A percentile compares a stretch with the other conserved stretches of the same genome.
phyloP scores from a whole-genome alignment of 2,888 invertebrate species.

The Lepeophtheirus nordmannii region DNA sequence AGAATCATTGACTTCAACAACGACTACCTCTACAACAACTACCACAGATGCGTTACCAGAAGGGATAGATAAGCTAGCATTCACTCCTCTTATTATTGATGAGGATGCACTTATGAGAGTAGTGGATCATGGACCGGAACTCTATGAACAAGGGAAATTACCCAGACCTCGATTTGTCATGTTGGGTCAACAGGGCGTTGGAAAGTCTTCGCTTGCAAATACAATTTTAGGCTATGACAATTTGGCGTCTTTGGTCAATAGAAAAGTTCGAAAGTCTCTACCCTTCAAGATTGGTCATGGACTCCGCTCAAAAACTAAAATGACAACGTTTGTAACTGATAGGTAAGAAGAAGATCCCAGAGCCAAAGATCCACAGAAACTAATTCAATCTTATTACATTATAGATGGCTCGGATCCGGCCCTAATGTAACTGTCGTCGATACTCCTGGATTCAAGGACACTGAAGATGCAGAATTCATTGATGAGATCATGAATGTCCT shows the following conservation, averaged over 20 bases:
- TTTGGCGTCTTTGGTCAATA: neutral
- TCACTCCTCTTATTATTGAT: slow-evolving; percentile 14
- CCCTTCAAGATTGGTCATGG: slow-evolving; percentile 23
- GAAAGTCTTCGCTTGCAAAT: slow-evolving; percentile 23
- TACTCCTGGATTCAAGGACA: slow-evolving; percentile 22
- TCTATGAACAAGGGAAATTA: slow-evolving; percentile 4
- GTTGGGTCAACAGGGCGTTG: slow-evolving; percentile 23
- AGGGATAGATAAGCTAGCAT: neutral
- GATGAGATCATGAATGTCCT: slow-evolving; percentile 24
- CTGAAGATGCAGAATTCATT: slow-evolving; percentile 20
- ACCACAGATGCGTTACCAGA: no score
- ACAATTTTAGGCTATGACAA: slow-evolving; percentile 21
- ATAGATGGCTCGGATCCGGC: slow-evolving; percentile 2
- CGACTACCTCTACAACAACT: no score
- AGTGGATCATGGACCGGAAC: neutral
- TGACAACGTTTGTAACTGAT: slow-evolving; percentile 19
- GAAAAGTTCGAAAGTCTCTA: slow-evolving; percentile 2
- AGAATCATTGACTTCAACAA: no score
- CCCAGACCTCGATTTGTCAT: slow-evolving; percentile 22
- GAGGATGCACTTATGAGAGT: neutral
- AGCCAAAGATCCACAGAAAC: neutral
- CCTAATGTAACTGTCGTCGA: slow-evolving; percentile 23
- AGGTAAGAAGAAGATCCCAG: neutral
- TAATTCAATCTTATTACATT: neutral
- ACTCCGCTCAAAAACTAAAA: slow-evolving; percentile 19